A percentile compares a stretch with the other conserved stretches of the same genome.
phyloP scores from a whole-genome alignment of 2,113 vertebrate species.

The Candoia aspera region DNA sequence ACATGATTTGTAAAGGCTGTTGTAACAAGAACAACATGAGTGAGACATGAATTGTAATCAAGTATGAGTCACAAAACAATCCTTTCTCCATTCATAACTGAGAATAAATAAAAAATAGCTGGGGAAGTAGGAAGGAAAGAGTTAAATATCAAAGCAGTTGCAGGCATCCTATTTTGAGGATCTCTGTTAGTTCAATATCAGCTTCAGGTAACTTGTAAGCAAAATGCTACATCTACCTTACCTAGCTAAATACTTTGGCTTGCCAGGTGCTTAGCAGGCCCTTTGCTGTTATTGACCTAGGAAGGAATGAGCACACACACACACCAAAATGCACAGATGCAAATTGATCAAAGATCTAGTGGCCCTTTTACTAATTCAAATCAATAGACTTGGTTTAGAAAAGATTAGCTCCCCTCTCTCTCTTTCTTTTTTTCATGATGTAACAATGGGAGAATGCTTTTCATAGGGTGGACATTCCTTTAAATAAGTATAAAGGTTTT shows the following conservation, averaged over 20 bases:
- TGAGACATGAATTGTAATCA: conserved; percentile 58
- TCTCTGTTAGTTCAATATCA: not conserved
- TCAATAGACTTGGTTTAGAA: not conserved
- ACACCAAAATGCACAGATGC: not conserved
- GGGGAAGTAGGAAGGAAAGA: conserved; percentile 8
- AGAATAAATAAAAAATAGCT: conserved; percentile 36
- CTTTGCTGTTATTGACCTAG: not conserved
- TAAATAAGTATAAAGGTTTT: no score
- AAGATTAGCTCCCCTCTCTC: not conserved
- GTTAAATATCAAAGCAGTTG: conserved; percentile 30
- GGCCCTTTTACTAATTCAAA: not conserved
- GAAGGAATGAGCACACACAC: not conserved
- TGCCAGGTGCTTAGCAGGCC: not conserved
- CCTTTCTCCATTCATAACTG: conserved; percentile 42
- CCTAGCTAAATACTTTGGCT: not conserved
- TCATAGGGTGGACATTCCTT: not conserved
- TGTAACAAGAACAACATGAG: conserved; percentile 57
- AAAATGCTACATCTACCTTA: not conserved
- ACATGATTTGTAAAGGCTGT: conserved; percentile 62
- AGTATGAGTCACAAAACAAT: conserved; percentile 55
- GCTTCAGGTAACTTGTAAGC: not conserved
- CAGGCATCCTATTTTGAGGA: not conserved
- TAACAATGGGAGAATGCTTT: not conserved
- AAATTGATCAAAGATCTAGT: not conserved
- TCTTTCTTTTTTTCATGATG: not conserved